Conservation (phyloP, 2,797 vertebrate species). For the Nasua narica region DNA sequence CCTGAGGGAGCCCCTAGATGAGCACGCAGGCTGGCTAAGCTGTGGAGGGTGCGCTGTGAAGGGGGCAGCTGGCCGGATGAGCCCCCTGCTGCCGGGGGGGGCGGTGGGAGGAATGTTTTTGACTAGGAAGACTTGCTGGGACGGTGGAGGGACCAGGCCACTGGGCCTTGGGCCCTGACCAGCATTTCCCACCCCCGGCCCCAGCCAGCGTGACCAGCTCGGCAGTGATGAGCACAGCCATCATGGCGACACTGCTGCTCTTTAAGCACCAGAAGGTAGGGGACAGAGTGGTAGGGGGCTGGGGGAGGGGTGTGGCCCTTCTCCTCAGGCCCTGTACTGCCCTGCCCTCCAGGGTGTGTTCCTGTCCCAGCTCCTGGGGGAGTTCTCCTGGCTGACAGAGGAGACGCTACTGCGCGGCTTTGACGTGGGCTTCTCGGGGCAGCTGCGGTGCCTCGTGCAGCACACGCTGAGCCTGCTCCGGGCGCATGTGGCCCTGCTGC, state of each 20-base stretch:
- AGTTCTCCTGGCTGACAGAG: conserved; percentile 90
- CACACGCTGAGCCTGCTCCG: conserved; percentile 86
- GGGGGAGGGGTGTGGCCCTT: neutral
- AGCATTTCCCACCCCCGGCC: neutral
- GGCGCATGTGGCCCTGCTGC: conserved; percentile 81
- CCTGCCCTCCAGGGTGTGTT: conserved; percentile 84
- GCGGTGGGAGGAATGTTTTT: neutral
- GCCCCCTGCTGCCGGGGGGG: neutral
- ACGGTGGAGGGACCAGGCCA: neutral
- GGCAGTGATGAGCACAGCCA: conserved; percentile 87
- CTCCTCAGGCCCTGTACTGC: neutral
- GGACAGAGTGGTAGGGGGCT: accelerated
- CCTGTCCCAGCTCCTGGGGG: conserved; percentile 85
- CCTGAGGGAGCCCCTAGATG: neutral
- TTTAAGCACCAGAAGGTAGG: conserved; percentile 88
- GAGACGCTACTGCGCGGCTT: conserved; percentile 89
- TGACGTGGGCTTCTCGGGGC: conserved; percentile 91
- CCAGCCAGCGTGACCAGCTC: conserved; percentile 86
- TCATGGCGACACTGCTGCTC: conserved; percentile 89
- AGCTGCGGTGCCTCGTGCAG: conserved; percentile 82
- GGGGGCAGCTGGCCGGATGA: neutral
- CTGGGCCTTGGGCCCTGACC: neutral
- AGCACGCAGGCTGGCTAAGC: neutral
- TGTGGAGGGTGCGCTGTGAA: neutral
- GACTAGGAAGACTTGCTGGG: neutral